Base-by-base conservation (phyloP, 2,888 invertebrate species). In the Mesodorylaimus sp. region DNA sequence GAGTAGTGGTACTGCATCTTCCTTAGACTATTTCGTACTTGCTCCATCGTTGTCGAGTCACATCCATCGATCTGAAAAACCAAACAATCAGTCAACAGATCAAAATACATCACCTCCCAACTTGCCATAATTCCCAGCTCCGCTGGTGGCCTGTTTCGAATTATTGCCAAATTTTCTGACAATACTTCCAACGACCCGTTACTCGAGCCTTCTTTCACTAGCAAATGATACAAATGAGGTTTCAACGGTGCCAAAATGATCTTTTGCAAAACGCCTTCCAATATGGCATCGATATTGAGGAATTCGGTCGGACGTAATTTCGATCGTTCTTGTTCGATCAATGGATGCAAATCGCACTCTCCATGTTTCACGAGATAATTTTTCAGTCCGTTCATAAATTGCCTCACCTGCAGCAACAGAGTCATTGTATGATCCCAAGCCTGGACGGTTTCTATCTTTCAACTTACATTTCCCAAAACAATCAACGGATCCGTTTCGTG, bases 351-450 rank as follows among this genome's bases (percentile, higher is more conserved):
- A 59, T 84, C 84, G 54, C 83, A 79, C 66, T 93, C 91, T 21
- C 91, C 91, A 61, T 89, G 87, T 63, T 89, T 89, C 29, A 91
- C 84, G 53, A 93, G 74, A 69, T 91, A 95, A 69, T 95, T 95
- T 69, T 93, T 93, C 80, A 95, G 91, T 50, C 91, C 93, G 19
- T 85, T 89, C 85, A 93, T 89, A 66, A 93, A 95, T 68, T 91
- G 89, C 1, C 91, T 77, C 74, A 89, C 66, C 68, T 70, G 53
- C 3, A 57, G 45, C 26, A 48, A 27, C 39, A 48, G n/a, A n/a
- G n/a, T n/a, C n/a, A n/a, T n/a, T n/a, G n/a, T n/a, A n/a, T n/a
- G n/a, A 51, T 47, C 32, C 24, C 25, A 16, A 7, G 5, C 16
- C 5, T 21, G 19, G 10, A 3, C 43, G 28, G n/a, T n/a, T n/a